Base-by-base conservation (phyloP, 2,797 vertebrate genomes). In the Graptemys geographica region DNA sequence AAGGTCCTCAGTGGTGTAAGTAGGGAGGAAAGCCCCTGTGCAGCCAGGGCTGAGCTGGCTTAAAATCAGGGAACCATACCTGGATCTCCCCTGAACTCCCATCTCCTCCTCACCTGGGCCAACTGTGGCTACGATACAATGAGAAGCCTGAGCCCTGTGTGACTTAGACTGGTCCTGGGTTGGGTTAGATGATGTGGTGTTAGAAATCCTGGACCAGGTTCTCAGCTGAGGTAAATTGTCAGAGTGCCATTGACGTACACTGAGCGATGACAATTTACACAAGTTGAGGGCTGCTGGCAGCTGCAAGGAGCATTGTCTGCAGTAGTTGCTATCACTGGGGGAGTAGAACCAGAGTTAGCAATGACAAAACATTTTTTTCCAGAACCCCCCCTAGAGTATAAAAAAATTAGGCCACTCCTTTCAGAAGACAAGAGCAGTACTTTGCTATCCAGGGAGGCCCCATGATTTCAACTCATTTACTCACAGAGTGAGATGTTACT, bases 371-470 rank as follows among this genome's bases (percentile, higher is more conserved):
- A 86, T 82, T 88, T 31, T 80, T 80, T 27, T 27, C 3, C 16
- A 2, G 2, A 0, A 0, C 15, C 59, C 49, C 23, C 44, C 19
- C 87, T 9, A 55, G 23, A 1, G 0, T 13, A 51, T 28, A 69
- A 18, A 56, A 83, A 47, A 21, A 53, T 27, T 59, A 69, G 84
- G 11, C 21, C 7, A 4, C 5, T 3, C 10, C 52, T 87, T 83
- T 89, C 56, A 28, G 57, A 57, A 86, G 13, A 59, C 12, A 55
- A 55, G 84, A 41, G 55, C 7, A 74, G 13, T 21, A 31, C 25
- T 94, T 86, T 59, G 33, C 9, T 69, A 49, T 47, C 49, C 33
- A 80, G 15, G 8, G 41, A 15, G 11, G 37, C 23, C 72, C 72
- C 41, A 41, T 41, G 23, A 41, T 44, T 74, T 74, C 44, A 49